Evolutionary conservation across 2,888 invertebrate species (phyloP).

Genomic region (Phortica magna): DNA sequence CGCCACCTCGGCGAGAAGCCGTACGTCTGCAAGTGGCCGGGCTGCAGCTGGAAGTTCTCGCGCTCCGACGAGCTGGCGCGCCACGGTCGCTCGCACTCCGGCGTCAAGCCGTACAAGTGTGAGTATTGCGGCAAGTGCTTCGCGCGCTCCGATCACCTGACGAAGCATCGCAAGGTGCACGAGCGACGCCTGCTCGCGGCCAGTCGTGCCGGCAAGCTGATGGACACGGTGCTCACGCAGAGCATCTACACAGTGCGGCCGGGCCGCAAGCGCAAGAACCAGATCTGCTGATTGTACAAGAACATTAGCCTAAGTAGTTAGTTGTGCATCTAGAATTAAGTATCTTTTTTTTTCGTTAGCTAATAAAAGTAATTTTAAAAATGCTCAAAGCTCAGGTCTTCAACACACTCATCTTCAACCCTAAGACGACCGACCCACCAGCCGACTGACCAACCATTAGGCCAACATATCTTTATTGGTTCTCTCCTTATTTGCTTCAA

Average conservation of each 20-base stretch:
- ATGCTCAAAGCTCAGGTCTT: not conserved
- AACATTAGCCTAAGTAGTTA: not conserved
- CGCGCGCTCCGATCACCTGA: constrained; percentile 94
- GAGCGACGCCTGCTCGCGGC: constrained; percentile 81
- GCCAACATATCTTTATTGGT: no score
- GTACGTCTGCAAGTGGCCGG: constrained; percentile 86
- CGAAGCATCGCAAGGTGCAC: constrained; percentile 94
- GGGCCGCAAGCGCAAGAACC: constrained; percentile 76
- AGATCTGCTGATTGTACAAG: constrained; percentile 54
- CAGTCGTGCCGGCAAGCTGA: constrained; percentile 66
- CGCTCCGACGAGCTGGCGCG: constrained; percentile 95
- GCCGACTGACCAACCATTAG: no score
- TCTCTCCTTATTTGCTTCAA: no score
- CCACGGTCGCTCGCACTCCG: constrained; percentile 96
- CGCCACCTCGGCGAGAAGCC: constrained; percentile 90
- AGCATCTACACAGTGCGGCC: constrained; percentile 74
- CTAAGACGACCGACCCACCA: not conserved
- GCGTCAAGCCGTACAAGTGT: constrained; percentile 95
- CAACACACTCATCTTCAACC: no score
- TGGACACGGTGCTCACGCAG: constrained; percentile 62
- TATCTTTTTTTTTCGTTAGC: not conserved
- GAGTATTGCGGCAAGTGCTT: constrained; percentile 91
- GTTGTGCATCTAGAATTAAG: no score
- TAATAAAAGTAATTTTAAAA: not conserved
- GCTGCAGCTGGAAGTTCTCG: constrained; percentile 95